Evolutionary conservation across 35 echinoderm and acorn worm genomes (phyloP), one percentile per base, ranked within the genome.

Genomic region (Diadema setosum): DNA sequence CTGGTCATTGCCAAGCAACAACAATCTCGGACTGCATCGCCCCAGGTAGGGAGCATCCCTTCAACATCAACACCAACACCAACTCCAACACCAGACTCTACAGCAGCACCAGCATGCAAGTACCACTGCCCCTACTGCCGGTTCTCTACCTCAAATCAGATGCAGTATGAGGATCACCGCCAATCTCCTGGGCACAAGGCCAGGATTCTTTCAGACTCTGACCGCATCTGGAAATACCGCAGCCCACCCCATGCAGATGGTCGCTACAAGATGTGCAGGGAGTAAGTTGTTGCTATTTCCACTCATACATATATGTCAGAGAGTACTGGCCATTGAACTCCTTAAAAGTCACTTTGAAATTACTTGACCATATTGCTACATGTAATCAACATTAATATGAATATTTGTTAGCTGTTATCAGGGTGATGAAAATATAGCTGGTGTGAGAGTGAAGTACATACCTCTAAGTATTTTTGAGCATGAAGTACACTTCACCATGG

Each of bases 211-310:
- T 88, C 89, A 0, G 94, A 96, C 45, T 84, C 65, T 44, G 94
- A 96, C 74, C 83, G 89, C 30, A 61, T 65, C 7, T 96, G 94
- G 94, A 85, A 91, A 29, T 75, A 91, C 24, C 94, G 94, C 1
- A 78, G 75, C 27, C 94, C 94, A 43, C 93, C 94, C 34, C 58
- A 75, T 18, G 34, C 83, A 4, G 87, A 96, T 52, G 89, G 89
- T 9, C 49, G 45, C 8, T 96, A 96, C 61, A 5, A 63, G 17
- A 82, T 78, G 24, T 96, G 94, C 46, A 57, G 81, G 6, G 32
- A 60, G 94, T 96, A 65, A 88, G 89, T 11, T 9, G 39, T 78
- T 23, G 39, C 9, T 15, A 34, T 60, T 39, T 33, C 37, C 64
- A 12, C 64, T 70, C 49, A 56, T n/a, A 11, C n/a, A 56, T 56